Percentiles rank a stretch among this genome's conserved stretches.
Conservation (phyloP, 2,888 invertebrate species). For the Brachynemurus nebulosus region DNA sequence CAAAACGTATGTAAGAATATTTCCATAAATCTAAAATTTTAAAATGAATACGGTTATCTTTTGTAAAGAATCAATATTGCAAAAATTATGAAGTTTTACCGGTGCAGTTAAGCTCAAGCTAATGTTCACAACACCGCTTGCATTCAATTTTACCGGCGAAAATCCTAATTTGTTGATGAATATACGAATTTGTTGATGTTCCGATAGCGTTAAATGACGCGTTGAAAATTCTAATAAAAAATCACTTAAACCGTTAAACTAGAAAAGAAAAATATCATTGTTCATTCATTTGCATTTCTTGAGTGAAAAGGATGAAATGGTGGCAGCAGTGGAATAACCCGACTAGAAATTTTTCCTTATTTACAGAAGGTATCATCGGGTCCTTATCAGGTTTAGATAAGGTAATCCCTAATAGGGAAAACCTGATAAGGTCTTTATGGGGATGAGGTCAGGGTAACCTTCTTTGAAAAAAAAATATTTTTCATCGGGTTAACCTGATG, state of each 20-base stretch:
- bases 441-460: no score
- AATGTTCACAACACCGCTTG: slow-evolving; percentile 29
- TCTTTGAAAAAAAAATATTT: no score
- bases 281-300: not conserved
- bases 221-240: slow-evolving; percentile 30
- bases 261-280: slow-evolving; percentile 12
- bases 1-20: slow-evolving; percentile 30
- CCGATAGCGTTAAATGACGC: slow-evolving; percentile 24
- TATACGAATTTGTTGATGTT: slow-evolving; percentile 29
- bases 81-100: slow-evolving; percentile 21
- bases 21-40: slow-evolving; percentile 29
- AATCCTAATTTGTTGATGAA: slow-evolving; percentile 29
- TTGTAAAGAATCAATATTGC: no score
- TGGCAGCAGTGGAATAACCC: no score
- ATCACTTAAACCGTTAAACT: slow-evolving; percentile 27
- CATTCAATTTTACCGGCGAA: slow-evolving; percentile 26
- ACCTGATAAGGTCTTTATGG: no score
- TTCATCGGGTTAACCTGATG: no score
- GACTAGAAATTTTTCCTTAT: no score
- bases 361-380: no score
- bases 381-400: no score
- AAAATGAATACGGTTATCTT: slow-evolving; percentile 6
- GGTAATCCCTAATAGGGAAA: no score
- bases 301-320: no score
- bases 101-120: slow-evolving; percentile 30